Percentiles rank a stretch among this genome's conserved stretches.
These are phyloP conservation scores for Drosophila melanosoma DNA, from an alignment of 2,888 invertebrate genomes.

Conservation along the genomic window DNA sequence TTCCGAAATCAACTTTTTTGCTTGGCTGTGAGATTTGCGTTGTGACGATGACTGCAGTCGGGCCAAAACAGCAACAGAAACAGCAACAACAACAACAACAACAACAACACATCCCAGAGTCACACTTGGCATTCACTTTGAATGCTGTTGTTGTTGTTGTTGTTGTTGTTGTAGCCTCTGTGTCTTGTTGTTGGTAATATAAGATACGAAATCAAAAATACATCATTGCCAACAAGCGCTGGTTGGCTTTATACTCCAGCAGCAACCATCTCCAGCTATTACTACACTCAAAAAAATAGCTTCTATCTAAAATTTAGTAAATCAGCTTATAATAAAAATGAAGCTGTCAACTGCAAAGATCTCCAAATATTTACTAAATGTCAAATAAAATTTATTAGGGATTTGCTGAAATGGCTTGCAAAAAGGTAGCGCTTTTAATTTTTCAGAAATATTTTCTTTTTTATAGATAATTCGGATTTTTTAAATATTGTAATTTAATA, in stretches of 20 bases:
- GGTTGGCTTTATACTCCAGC: slow-evolving; percentile 45
- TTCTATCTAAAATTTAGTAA: neutral
- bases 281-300: slow-evolving; percentile 11
- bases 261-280: slow-evolving; percentile 37
- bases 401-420: neutral
- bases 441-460: neutral
- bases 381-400: neutral
- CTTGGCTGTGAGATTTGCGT: slow-evolving; percentile 41
- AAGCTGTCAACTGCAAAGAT: no score
- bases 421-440: neutral
- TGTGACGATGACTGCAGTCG: slow-evolving; percentile 59
- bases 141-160: slow-evolving; percentile 38
- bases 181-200: slow-evolving; percentile 77
- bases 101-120: slow-evolving; percentile 48
- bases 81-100: slow-evolving; percentile 37
- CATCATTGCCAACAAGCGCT: slow-evolving; percentile 81
- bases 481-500: neutral
- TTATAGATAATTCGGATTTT: neutral
- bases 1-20: slow-evolving; percentile 80
- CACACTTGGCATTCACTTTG: slow-evolving; percentile 60
- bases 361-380: neutral
- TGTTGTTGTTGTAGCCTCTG: slow-evolving; percentile 40
- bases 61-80: slow-evolving; percentile 21
- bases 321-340: neutral
- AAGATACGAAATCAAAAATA: slow-evolving; percentile 82